These are phyloP conservation scores for Corvus moneduloides DNA, from an alignment of 2,113 vertebrate species.

Conservation along the genomic window DNA sequence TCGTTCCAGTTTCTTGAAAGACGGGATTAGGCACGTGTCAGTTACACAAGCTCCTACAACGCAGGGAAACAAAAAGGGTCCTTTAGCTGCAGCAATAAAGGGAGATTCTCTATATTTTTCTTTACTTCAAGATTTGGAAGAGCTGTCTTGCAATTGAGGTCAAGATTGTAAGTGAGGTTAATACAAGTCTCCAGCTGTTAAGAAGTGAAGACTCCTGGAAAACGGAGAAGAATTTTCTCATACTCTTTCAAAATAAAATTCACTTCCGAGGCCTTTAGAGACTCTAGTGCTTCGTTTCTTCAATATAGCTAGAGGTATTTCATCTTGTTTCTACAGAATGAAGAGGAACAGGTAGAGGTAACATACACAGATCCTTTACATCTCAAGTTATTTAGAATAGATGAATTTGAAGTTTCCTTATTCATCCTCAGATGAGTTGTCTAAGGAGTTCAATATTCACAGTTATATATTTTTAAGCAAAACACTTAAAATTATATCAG, in stretches of 20 bases:
- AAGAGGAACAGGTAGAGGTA: neutral
- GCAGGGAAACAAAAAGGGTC: neutral
- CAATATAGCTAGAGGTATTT: neutral
- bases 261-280: neutral
- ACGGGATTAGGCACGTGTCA: neutral
- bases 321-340: neutral
- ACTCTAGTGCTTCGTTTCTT: neutral
- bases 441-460: neutral
- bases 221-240: neutral
- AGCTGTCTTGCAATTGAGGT: neutral
- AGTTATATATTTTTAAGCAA: conserved; percentile 43
- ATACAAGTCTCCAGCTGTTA: neutral
- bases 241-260: neutral
- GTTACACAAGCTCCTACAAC: neutral
- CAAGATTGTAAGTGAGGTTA: neutral
- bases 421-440: neutral
- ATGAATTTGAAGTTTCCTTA: conserved; percentile 13
- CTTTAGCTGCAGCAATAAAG: neutral
- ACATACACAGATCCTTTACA: neutral
- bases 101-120: neutral
- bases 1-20: neutral
- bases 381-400: neutral
- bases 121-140: neutral
- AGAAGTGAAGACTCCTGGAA: neutral
- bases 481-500: neutral